Evolutionary conservation across 2,113 vertebrate species (phyloP).

Genomic region (Albula goreensis): DNA sequence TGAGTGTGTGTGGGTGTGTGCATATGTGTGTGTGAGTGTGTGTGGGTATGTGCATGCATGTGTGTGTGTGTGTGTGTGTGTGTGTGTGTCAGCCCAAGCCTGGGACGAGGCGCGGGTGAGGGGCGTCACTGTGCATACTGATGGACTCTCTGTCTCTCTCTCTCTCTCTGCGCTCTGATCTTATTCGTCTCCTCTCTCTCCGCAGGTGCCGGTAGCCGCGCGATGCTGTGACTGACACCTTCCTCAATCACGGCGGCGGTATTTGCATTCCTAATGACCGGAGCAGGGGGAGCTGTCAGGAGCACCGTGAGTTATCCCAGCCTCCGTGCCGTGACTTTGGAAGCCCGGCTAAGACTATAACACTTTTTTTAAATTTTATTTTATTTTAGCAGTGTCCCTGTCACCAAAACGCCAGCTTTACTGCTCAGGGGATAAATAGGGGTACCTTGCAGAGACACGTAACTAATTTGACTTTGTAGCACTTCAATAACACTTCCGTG

Average conservation of each 20-base stretch:
- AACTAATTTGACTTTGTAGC: constrained; percentile 18
- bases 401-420: constrained; percentile 20
- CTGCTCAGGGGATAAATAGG: background rate
- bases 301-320: constrained; percentile 22
- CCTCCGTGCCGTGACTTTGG: background rate
- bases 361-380: background rate
- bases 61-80: background rate
- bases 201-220: constrained; percentile 5
- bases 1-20: no score
- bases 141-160: background rate
- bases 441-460: constrained; percentile 12
- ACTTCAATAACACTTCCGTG: constrained; percentile 21
- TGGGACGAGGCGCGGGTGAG: background rate
- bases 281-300: constrained; percentile 16
- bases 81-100: constrained; percentile 11
- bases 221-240: constrained; percentile 14
- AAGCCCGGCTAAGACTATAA: background rate
- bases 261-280: constrained; percentile 34
- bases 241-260: constrained; percentile 19
- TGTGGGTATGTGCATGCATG: no score
- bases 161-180: background rate
- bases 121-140: background rate
- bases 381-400: background rate
- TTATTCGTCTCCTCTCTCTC: constrained; percentile 7
- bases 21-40: no score